A percentile compares a stretch with the other conserved stretches of the same genome.
Evolutionary conservation across 2,888 invertebrate genomes (phyloP).

Genomic region (Heterodera filipjevi): DNA sequence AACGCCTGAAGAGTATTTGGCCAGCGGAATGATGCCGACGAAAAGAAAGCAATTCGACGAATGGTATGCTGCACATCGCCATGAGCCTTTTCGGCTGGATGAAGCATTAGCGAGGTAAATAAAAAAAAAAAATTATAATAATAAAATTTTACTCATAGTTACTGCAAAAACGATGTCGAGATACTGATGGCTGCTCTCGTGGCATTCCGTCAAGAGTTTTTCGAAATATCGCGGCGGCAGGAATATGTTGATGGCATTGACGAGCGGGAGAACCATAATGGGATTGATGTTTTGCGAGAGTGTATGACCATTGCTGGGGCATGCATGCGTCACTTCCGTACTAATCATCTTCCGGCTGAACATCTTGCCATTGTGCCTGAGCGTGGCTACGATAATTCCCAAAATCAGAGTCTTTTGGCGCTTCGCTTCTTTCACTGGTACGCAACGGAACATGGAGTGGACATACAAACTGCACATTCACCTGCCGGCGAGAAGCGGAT

Average conservation of each 20-base stretch:
- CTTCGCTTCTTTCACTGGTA: slow-evolving; percentile 21
- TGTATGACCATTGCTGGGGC: not conserved
- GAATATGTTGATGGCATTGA: not conserved
- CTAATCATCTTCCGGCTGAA: slow-evolving; percentile 14
- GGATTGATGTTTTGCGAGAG: slow-evolving; percentile 6
- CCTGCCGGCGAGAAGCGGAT: slow-evolving; percentile 3
- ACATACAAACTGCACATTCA: slow-evolving; percentile 10
- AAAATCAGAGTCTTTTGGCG: slow-evolving; percentile 19
- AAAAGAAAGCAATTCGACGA: slow-evolving; percentile 14
- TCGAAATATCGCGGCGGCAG: not conserved
- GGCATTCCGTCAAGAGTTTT: slow-evolving; percentile 2
- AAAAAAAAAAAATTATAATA: too few relatives aligned
- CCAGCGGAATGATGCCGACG: slow-evolving; percentile 21
- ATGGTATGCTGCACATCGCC: not conserved
- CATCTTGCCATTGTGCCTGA: slow-evolving; percentile 21
- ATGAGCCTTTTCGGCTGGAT: slow-evolving; percentile 9
- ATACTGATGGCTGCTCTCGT: slow-evolving; percentile 10
- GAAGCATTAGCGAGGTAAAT: slow-evolving; percentile 3
- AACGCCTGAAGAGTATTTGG: slow-evolving; percentile 18
- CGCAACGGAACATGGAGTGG: not conserved
- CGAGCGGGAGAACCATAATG: not conserved
- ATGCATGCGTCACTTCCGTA: slow-evolving; percentile 23
- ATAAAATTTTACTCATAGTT: too few relatives aligned
- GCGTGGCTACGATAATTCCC: slow-evolving; percentile 12
- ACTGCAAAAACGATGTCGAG: slow-evolving; percentile 19